Evolutionary conservation across 2,888 invertebrate species (phyloP).

Genomic region (Phyllotreta cruciferae): DNA sequence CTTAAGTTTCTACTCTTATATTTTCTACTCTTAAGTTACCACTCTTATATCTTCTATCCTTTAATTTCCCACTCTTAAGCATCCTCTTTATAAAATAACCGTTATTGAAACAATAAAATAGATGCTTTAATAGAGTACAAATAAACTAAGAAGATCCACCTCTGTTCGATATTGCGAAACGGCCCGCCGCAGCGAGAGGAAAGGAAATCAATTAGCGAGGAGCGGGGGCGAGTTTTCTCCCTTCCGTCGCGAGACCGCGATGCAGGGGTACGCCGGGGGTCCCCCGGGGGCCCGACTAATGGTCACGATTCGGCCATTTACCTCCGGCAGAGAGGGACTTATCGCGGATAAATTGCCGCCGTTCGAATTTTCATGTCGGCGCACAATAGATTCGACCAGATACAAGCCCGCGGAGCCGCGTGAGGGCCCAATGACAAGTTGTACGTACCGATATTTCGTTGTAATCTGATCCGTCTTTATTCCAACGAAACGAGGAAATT

Average conservation of each 20-base stretch:
- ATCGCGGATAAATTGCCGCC: conserved; percentile 65
- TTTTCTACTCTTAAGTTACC: too few species aligned
- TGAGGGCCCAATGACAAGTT: conserved; percentile 57
- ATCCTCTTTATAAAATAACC: too few species aligned
- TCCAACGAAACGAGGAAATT: too few species aligned
- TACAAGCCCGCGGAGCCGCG: conserved; percentile 53
- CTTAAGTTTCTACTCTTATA: too few species aligned
- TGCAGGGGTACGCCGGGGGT: conserved; percentile 21
- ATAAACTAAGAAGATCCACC: not conserved
- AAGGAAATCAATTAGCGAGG: conserved; percentile 45
- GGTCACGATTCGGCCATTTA: conserved; percentile 69
- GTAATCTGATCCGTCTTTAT: too few species aligned
- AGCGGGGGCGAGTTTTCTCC: conserved; percentile 34
- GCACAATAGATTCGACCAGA: conserved; percentile 57
- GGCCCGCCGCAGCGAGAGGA: conserved; percentile 36
- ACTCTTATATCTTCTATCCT: too few species aligned
- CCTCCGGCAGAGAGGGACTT: conserved; percentile 67
- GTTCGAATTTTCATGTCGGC: conserved; percentile 65
- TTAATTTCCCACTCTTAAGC: too few species aligned
- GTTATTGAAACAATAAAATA: not conserved
- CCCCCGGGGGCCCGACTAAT: conserved; percentile 59
- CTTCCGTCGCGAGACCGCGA: conserved; percentile 30
- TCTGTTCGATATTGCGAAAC: conserved; percentile 30
- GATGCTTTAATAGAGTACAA: not conserved
- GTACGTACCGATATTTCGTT: too few species aligned